Base-by-base conservation (phyloP, 37 sponge, comb jelly and placozoan genomes). In the Beroe ovata region DNA sequence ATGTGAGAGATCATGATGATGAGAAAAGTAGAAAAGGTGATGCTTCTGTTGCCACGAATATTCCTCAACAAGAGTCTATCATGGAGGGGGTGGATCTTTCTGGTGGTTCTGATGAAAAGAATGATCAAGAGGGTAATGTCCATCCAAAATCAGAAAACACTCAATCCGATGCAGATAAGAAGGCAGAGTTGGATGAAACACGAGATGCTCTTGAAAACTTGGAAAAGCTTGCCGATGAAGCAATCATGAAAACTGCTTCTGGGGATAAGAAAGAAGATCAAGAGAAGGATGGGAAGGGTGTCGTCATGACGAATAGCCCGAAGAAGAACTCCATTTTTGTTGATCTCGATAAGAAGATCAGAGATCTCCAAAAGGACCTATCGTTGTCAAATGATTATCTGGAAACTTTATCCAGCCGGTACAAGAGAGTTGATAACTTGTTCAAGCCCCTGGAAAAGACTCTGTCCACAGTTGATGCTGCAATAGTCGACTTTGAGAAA, bases 391-490 rank as follows among this genome's bases (percentile, higher is more conserved):
- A 77, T 22, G 84, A 77, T 77, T 77, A 77, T 39, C 84, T 77
- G 20, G 84, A 77, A 39, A 77, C 84, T 40, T 23, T 77, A 19
- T 77, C 84, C 4, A 77, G 84, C 21, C 39, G 84, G 33, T 77
- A 77, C 47, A 77, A 77, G 28, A 33, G 54, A 40, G 84, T 77
- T 77, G 84, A 77, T 23, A 33, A 77, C 8, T 42, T 36, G 1
- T 77, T 77, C 25, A 77, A 77, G 23, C 84, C 84, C 22, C 84
- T 77, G 38, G 38, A 77, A 42, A 77, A 77, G 84, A 77, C 84
- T 23, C 47, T 77, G 3, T 39, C 84, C 8, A 77, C 84, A 21
- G 38, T 77, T n/a, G 84, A 77, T 77, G 84, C 39, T 23, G 84
- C 38, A 77, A 77, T 77, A 23, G 54, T 42, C 4, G 36, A 23